Base-by-base conservation (phyloP, 2,888 invertebrate genomes). In the Drosophila koepferae region DNA sequence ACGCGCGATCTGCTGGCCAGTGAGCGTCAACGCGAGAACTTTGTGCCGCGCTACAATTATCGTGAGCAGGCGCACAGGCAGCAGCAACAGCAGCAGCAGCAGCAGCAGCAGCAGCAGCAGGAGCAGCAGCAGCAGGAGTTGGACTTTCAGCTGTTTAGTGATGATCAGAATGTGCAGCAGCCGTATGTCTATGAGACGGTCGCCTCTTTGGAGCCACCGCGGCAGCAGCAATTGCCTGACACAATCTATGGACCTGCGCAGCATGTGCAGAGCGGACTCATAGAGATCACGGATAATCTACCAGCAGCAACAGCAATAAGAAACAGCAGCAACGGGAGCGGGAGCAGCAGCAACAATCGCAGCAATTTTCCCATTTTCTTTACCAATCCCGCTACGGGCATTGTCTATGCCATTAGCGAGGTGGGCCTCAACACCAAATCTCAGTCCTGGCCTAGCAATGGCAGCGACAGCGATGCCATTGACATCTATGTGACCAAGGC, bases 401-500 rank as follows among this genome's bases (percentile, higher is more conserved):
- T 91, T 56, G 86, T 92, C 3, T 92, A 93, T 73, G 91, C 91
- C 56, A 92, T 92, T 10, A 92, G 90, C 14, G 92, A 92, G 34
- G 82, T 92, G 48, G 91, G 91, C 1, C 58, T 38, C 8, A 58
- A 70, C 18, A 74, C 74, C 23, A 74, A 77, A 34, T 28, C 74
- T 8, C 81, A 80, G 23, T 18, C 64, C 0, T 68, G 54, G 55
- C 38, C 41, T 0, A n/a, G 38, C 34, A 41, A 20, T 14, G 28
- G 31, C 31, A 62, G 20, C 36, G 89, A 83, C 34, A 79, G 67
- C 46, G 66, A 77, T 9, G 60, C 44, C 44, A 84, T 84, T n/a
- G 80, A 78, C 28, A 92, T 92, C 38, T 92, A 88, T 55, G 86
- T 92, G 36, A 90, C 91, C 46, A 92, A 92, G 68, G 89, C 91